A percentile compares a stretch with the other conserved stretches of the same genome.
Evolutionary conservation across 2,797 vertebrate species (phyloP).

Genomic region (Onychomys torridus): DNA sequence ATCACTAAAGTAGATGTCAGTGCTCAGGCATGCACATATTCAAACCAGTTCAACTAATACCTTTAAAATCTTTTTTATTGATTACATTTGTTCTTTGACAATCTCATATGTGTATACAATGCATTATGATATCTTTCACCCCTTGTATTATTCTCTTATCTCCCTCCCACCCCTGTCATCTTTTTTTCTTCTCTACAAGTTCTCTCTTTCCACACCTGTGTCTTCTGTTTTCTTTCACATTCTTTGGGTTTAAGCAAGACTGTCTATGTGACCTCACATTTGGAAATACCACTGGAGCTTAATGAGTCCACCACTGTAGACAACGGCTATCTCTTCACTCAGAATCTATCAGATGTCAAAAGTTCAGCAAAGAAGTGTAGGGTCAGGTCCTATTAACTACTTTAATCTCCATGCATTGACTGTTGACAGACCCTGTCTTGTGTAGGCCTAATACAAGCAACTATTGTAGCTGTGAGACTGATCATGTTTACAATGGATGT

Average conservation of each 20-base stretch:
- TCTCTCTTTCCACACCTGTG: neutral
- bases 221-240: neutral
- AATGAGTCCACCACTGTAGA: neutral
- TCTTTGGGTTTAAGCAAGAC: neutral
- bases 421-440: neutral
- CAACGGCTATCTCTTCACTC: no score
- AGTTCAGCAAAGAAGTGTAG: neutral
- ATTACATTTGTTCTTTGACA: neutral
- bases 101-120: no score
- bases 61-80: neutral
- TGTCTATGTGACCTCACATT: neutral
- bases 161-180: no score
- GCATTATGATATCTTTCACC: no score
- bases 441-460: neutral
- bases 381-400: no score
- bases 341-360: neutral
- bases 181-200: neutral
- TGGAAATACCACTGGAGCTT: neutral
- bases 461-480: no score
- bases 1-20: conserved; percentile 7
- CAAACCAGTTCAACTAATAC: neutral
- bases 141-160: no score
- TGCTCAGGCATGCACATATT: neutral
- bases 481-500: neutral
- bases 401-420: neutral